Base-by-base conservation (phyloP, 1,140 invertebrate species). In the Hirudo medicinalis region DNA sequence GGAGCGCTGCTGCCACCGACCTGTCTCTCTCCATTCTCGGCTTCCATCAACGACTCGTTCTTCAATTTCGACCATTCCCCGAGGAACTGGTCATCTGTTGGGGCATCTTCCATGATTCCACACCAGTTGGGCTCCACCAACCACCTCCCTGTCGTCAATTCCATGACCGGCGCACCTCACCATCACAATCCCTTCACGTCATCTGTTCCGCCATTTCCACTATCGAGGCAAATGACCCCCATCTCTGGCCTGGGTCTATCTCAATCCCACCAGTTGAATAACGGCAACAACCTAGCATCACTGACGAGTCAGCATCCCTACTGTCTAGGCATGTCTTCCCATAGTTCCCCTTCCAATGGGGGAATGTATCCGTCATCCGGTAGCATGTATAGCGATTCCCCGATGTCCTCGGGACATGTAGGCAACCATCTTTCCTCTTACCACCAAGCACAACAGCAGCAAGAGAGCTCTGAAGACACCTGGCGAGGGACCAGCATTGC, bases 1-100 rank as follows among this genome's bases (percentile, higher is more conserved):
- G 81, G 81, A 27, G 88, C 91, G 3, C 85, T 96, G 69, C 84
- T 96, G 75, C 93, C 94, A 40, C 94, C 92, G 0, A 92, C 96
- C 76, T 90, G 91, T 54, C 85, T 97, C 69, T 91, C 92, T 17
- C 92, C 93, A 3, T 96, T 96, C 79, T 32, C 40, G 25, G 78
- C 77, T n/a, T 75, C 77, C 55, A 80, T 82, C 77, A 77, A 79
- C 72, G 79, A 81, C 71, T 73, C 80, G 19, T 76, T 82, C 69
- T 80, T 78, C 54, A 76, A 76, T 17, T 78, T 81, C 69, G 19
- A 40, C 20, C 49, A 43, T 25, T 40, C 73, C 36, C 20, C 53
- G 5, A 22, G 73, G 2, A 63, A 63, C 19, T 22, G 57, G 22
- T 49, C 43, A 13, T 49, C 43, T 1, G 22, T 22, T 22, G 57